phyloP scores from a whole-genome alignment of 2,888 invertebrate genomes.

The Drosophila picticornis region DNA sequence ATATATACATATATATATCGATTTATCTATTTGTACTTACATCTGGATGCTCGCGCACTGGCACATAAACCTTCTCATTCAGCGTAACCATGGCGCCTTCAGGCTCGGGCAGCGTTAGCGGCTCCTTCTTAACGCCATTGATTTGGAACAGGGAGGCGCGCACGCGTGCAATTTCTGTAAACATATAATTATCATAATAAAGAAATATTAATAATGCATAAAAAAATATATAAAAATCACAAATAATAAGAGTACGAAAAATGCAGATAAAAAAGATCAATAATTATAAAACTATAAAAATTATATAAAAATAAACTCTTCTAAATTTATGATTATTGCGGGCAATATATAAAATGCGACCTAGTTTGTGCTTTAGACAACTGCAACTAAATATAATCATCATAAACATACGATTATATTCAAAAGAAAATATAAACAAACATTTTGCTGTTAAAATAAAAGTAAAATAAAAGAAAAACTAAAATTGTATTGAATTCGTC shows the following conservation, averaged over 20 bases:
- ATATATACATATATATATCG: neutral
- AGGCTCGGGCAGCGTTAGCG: slow-evolving; percentile 95
- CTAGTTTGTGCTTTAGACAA: too few species aligned
- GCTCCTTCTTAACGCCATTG: slow-evolving; percentile 98
- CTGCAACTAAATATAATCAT: too few species aligned
- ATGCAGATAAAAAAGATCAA: neutral
- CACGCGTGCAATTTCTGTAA: slow-evolving; percentile 99
- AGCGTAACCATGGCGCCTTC: slow-evolving; percentile 96
- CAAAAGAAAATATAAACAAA: neutral
- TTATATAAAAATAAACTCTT: neutral
- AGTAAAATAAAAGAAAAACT: neutral
- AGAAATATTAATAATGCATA: slow-evolving; percentile 9
- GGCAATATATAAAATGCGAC: neutral
- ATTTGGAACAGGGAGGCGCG: slow-evolving; percentile 99
- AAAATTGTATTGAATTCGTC: neutral
- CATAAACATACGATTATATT: neutral
- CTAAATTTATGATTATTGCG: neutral
- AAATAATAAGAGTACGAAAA: slow-evolving; percentile 8
- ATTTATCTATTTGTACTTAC: slow-evolving; percentile 89
- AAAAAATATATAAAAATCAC: neutral
- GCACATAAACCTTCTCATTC: slow-evolving; percentile 99
- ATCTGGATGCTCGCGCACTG: slow-evolving; percentile 99
- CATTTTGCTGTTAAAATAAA: neutral
- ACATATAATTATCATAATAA: slow-evolving; percentile 53
- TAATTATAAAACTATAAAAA: neutral